These are phyloP conservation scores for Zoanthus sansibaricus DNA, from an alignment of 92 coral and sea anemone species.

Conservation along the genomic window DNA sequence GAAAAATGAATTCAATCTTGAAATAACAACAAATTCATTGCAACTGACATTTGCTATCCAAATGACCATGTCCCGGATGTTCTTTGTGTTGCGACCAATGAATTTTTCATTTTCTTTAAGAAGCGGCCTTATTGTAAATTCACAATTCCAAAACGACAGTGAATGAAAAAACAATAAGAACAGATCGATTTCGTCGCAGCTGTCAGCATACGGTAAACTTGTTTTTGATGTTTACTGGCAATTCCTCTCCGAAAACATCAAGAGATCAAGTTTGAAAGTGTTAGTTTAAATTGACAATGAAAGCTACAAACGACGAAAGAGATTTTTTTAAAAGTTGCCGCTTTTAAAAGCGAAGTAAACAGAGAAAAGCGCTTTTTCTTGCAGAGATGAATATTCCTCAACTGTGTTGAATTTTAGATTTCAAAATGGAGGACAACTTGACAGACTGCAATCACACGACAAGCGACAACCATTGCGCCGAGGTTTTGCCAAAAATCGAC, in stretches of 20 bases:
- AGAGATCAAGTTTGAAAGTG: background rate
- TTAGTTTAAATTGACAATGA: background rate
- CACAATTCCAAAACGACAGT: constrained; percentile 93
- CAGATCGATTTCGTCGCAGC: constrained; percentile 75
- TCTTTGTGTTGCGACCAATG: constrained; percentile 26
- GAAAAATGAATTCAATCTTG: background rate
- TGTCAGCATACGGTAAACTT: constrained; percentile 59
- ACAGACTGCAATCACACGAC: constrained; percentile 17
- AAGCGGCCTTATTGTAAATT: constrained; percentile 63
- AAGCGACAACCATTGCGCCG: constrained; percentile 9
- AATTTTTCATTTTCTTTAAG: constrained; percentile 53
- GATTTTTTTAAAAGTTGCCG: background rate
- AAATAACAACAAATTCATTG: background rate
- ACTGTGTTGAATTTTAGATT: constrained; percentile 19
- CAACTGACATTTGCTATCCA: constrained; percentile 23
- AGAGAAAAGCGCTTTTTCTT: background rate
- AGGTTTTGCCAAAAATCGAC: background rate
- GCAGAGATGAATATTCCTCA: background rate
- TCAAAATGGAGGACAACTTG: constrained; percentile 21
- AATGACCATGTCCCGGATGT: constrained; percentile 39
- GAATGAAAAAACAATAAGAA: constrained; percentile 77
- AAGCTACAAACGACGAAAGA: background rate
- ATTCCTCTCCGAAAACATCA: constrained; percentile 15
- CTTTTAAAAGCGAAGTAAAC: background rate
- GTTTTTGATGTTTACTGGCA: constrained; percentile 25